Evolutionary conservation across 2,888 invertebrate genomes (phyloP).

Genomic region (Hypolimnas misippus): DNA sequence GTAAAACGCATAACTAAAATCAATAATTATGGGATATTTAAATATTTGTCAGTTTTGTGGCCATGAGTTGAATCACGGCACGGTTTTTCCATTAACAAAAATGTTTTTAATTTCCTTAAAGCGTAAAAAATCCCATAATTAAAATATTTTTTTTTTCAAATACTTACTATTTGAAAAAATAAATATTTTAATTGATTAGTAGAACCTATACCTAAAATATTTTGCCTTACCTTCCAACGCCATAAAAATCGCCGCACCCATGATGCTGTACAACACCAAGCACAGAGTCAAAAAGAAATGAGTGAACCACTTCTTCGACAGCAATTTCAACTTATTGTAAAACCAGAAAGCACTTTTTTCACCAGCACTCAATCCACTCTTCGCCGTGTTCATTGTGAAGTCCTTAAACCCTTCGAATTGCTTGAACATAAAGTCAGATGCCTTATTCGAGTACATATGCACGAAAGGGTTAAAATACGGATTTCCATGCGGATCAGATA

Average conservation of each 20-base stretch:
- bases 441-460: conserved; percentile 86
- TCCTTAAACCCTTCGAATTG: conserved; percentile 91
- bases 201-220: conserved; percentile 78
- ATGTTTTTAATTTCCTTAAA: no score
- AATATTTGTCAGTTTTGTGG: no score
- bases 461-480: conserved; percentile 72
- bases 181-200: no score
- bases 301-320: conserved; percentile 94
- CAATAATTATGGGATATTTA: no score
- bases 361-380: conserved; percentile 92
- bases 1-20: no score
- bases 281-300: conserved; percentile 93
- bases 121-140: no score
- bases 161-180: no score
- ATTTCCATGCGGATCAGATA: conserved; percentile 65
- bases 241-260: conserved; percentile 92
- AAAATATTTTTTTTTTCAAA: no score
- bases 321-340: conserved; percentile 89
- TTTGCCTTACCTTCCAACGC: conserved; percentile 88
- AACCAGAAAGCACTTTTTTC: conserved; percentile 92
- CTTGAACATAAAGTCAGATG: conserved; percentile 91
- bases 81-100: no score
- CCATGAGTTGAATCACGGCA: no score
- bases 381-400: conserved; percentile 88
- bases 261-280: conserved; percentile 90